These are phyloP conservation scores for Troides oblongomaculatus DNA, from an alignment of 2,888 invertebrate species.

Conservation along the genomic window DNA sequence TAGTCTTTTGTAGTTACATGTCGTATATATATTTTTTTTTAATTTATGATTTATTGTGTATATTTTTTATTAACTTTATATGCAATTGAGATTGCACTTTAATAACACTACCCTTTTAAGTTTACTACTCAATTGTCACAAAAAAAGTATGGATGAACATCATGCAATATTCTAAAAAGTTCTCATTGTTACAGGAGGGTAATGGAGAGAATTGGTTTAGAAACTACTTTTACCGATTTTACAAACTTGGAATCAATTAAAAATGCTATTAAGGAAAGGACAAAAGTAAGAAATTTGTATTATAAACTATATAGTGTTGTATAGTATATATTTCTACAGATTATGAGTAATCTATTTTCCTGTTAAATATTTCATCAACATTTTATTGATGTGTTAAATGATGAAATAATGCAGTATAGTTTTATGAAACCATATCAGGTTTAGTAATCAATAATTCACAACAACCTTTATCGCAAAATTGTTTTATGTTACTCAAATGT, in stretches of 20 bases:
- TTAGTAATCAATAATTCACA: conserved; percentile 35
- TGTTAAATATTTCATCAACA: conserved; percentile 18
- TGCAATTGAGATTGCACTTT: not conserved
- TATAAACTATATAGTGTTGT: conserved; percentile 5
- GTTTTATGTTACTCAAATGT: conserved; percentile 32
- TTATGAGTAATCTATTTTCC: not conserved
- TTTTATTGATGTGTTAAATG: conserved; percentile 5
- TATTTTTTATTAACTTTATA: not conserved
- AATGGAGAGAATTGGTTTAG: conserved; percentile 83
- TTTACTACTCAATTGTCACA: not conserved
- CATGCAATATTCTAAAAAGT: not conserved
- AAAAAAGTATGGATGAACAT: no score
- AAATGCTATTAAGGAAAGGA: conserved; percentile 87
- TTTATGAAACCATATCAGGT: conserved; percentile 25
- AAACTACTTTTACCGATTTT: conserved; percentile 88
- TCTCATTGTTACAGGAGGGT: conserved; percentile 78
- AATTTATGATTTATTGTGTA: no score
- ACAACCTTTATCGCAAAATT: conserved; percentile 40
- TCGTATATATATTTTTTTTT: not conserved
- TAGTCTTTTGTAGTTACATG: not conserved
- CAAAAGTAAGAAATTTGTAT: conserved; percentile 82
- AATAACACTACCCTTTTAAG: not conserved
- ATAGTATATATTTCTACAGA: not conserved
- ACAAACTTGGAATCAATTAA: conserved; percentile 83
- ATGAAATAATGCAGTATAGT: conserved; percentile 23